These are phyloP conservation scores for Saccostrea echinata DNA, from an alignment of 1,140 invertebrate species.

Conservation along the genomic window DNA sequence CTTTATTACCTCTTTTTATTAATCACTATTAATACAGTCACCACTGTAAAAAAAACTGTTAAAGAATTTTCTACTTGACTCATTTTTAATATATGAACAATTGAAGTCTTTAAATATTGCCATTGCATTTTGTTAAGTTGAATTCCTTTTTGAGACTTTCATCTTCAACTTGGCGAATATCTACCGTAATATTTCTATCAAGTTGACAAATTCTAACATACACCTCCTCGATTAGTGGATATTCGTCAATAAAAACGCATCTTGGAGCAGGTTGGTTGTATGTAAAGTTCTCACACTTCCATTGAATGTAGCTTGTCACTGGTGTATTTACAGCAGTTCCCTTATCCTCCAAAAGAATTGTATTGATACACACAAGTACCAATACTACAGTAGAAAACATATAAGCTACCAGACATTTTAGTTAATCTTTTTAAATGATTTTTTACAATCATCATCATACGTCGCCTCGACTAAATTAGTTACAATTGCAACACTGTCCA, in stretches of 20 bases:
- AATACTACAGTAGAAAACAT: background rate
- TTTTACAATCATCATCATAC: conserved; percentile 20
- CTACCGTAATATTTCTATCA: background rate
- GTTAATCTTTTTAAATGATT: conserved; percentile 1
- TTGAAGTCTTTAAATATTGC: conserved; percentile 18
- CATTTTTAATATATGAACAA: background rate
- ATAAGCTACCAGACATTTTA: background rate
- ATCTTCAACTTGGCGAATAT: conserved; percentile 2
- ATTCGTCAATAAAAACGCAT: background rate
- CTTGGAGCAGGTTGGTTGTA: background rate
- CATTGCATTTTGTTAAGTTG: conserved; percentile 11
- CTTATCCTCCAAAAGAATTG: conserved; percentile 8
- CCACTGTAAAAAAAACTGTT: background rate
- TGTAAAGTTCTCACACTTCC: background rate
- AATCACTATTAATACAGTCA: background rate
- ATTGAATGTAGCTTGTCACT: background rate
- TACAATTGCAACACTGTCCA: background rate
- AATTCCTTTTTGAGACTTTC: background rate
- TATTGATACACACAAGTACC: conserved; percentile 6
- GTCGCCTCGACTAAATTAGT: background rate
- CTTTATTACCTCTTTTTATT: background rate
- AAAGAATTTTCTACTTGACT: background rate
- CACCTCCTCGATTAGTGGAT: background rate
- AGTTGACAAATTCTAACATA: background rate
- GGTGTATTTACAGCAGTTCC: background rate